phyloP scores from a whole-genome alignment of 2,888 invertebrate species.

The Hofmannophila pseudospretella region DNA sequence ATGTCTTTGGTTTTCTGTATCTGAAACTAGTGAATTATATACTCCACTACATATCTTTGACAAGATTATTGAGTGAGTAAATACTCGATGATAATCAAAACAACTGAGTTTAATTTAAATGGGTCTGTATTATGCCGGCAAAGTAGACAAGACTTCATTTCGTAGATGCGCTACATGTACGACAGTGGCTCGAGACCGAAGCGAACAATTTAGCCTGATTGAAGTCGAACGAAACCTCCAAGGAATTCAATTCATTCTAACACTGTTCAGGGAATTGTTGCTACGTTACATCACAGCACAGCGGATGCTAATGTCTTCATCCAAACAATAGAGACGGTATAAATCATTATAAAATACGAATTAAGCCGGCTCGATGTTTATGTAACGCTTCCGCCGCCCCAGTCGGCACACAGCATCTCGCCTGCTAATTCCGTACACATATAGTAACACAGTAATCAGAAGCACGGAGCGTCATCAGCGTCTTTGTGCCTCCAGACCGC shows the following conservation, averaged over 20 bases:
- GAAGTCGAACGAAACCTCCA: slow-evolving; percentile 33
- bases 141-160: slow-evolving; percentile 1
- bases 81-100: too few species aligned
- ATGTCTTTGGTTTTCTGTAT: too few species aligned
- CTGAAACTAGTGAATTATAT: too few species aligned
- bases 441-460: slow-evolving; percentile 69
- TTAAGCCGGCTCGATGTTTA: slow-evolving; percentile 51
- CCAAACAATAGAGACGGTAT: slow-evolving; percentile 41
- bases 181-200: slow-evolving; percentile 33
- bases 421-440: slow-evolving; percentile 55
- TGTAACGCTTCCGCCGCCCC: slow-evolving; percentile 43
- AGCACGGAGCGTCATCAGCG: slow-evolving; percentile 62
- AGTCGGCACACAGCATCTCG: slow-evolving; percentile 22
- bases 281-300: slow-evolving; percentile 1
- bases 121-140: too few species aligned
- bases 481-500: slow-evolving; percentile 63
- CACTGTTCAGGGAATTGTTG: slow-evolving; percentile 12
- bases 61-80: too few species aligned
- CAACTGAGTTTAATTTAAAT: too few species aligned
- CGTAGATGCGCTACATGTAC: slow-evolving; percentile 36
- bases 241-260: slow-evolving; percentile 37
- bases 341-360: slow-evolving; percentile 61
- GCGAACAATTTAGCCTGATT: slow-evolving; percentile 47
- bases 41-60: too few species aligned
- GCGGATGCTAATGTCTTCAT: slow-evolving; percentile 29